Base-by-base conservation (phyloP, 2,888 invertebrate genomes). In the Dryobota labecula region DNA sequence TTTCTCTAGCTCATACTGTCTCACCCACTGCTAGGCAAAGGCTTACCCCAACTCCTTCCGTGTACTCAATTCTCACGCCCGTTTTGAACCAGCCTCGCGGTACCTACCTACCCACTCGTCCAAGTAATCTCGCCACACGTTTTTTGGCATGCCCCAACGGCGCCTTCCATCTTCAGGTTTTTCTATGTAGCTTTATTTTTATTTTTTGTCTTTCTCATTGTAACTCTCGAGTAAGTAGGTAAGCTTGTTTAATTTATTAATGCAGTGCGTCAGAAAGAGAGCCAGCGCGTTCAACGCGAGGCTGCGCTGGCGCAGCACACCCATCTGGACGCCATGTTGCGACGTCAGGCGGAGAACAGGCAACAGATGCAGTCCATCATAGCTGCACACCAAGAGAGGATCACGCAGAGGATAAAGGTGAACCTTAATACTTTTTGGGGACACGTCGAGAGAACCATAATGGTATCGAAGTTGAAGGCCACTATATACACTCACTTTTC, bases 331-430 rank as follows among this genome's bases (percentile, higher is more conserved):
- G 90, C 92, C 15, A 93, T 97, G 89, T 85, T 97, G 80, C 95
- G 93, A 72, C 93, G 95, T 41, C 97, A 97, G 79, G 95, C 96
- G 33, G 94, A 96, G 36, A 96, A 97, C 75, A 94, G 97, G 62
- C 93, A 92, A 58, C 95, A 96, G 76, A 96, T 97, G 94, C 97
- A 97, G 85, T 92, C 94, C 18, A 96, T 97, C 73, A 96, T 97
- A 85, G 89, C 95, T n/a, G 88, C 95, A 8, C 97, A 97, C 77
- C 97, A 97, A 83, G 97, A 97, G 77, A 90, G 97, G 51, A 97
- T 97, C 71, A 97, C 97, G 45, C 95, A 96, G 78, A 96, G 97
- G 75, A 97, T 97, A 76, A 96, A 97, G 92, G 96, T 96, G 13
- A 45, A 30, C 0, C 3, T 6, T 45, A 33, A 27, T 53, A 20